Percentiles rank a stretch among this genome's conserved stretches.
phyloP scores from a whole-genome alignment of 2,113 vertebrate species.

The Microcebus ravelobensis region DNA sequence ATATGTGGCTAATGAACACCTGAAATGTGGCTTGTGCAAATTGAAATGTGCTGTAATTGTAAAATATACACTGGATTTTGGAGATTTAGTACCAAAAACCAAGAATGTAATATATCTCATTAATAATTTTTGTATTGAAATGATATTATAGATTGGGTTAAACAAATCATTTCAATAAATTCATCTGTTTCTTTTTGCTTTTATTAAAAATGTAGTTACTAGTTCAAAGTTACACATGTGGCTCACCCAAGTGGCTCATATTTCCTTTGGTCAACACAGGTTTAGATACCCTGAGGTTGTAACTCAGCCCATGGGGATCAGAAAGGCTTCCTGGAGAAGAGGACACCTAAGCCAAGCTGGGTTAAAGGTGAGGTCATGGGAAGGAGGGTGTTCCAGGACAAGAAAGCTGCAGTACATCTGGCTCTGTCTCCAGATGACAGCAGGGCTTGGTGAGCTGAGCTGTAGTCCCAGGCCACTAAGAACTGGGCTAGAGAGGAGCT shows the following conservation, averaged over 20 bases:
- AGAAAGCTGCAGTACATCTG: background rate
- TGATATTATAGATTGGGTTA: slow-evolving; percentile 2
- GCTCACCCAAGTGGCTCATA: background rate
- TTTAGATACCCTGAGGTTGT: background rate
- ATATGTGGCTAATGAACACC: background rate
- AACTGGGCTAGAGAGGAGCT: slow-evolving; percentile 35
- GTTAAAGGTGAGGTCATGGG: slow-evolving; percentile 6
- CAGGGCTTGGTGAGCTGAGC: slow-evolving; percentile 47
- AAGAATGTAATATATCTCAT: background rate
- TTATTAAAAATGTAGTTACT: background rate
- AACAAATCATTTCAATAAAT: background rate
- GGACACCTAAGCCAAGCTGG: background rate
- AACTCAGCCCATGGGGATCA: background rate
- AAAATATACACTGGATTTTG: background rate
- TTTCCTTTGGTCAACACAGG: background rate
- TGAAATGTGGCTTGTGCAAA: background rate
- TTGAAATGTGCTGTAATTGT: background rate
- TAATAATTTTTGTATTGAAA: slow-evolving; percentile 17
- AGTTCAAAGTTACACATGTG: background rate
- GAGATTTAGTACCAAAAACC: background rate
- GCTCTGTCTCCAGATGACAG: background rate
- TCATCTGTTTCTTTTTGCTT: slow-evolving; percentile 15
- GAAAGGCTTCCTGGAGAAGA: slow-evolving; percentile 1
- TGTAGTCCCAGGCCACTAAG: slow-evolving; percentile 17
- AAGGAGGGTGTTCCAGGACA: slow-evolving; percentile 18